Conservation (phyloP, 1,140 invertebrate genomes). For the Physella acuta region DNA sequence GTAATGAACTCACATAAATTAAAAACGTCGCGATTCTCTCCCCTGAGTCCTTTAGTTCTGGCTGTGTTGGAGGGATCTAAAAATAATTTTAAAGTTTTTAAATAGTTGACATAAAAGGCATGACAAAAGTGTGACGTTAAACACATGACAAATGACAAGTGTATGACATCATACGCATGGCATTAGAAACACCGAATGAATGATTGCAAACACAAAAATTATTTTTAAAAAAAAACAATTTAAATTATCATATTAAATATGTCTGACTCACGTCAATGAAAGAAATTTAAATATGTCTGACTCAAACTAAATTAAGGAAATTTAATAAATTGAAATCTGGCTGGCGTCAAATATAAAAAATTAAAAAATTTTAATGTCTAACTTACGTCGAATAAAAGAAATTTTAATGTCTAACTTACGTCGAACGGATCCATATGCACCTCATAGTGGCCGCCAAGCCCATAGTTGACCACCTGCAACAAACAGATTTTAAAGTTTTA, state of each 20-base stretch:
- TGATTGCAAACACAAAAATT: neutral
- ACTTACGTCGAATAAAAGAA: neutral
- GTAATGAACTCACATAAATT: slow-evolving; percentile 22
- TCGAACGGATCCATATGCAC: slow-evolving; percentile 26
- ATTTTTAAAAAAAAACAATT: neutral
- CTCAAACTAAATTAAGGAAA: neutral
- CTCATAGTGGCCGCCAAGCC: slow-evolving; percentile 24
- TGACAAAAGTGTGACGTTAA: neutral
- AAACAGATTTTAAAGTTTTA: neutral
- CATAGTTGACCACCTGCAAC: slow-evolving; percentile 27
- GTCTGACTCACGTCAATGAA: neutral
- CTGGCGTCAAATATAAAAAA: neutral
- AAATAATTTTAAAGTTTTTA: neutral
- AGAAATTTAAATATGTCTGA: neutral
- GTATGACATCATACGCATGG: neutral
- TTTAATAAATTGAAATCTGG: neutral
- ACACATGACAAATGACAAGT: neutral
- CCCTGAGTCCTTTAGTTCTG: neutral
- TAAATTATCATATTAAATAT: neutral
- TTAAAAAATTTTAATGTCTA: neutral
- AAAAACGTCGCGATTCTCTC: slow-evolving; percentile 19
- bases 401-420: neutral
- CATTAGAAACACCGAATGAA: neutral
- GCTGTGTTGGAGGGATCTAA: neutral
- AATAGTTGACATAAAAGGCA: neutral